Evolutionary conservation across 2,888 invertebrate genomes (phyloP).

Genomic region (Cerastoderma edule): DNA sequence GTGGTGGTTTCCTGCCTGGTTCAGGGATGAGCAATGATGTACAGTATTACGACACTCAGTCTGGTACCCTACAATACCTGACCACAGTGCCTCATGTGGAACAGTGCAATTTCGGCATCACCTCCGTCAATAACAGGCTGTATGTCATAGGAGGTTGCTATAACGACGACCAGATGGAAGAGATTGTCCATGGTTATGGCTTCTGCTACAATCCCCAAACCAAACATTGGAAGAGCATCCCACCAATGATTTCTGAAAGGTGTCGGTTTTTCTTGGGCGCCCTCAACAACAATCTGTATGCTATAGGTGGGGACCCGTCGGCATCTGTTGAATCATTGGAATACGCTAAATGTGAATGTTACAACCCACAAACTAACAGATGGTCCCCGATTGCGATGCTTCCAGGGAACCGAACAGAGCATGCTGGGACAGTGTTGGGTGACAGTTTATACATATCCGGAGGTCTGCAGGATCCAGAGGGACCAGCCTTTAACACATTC

Average conservation of each 20-base stretch:
- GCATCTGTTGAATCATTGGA: conserved; percentile 63
- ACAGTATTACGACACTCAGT: conserved; percentile 87
- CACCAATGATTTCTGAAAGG: conserved; percentile 74
- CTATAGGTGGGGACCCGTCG: conserved; percentile 86
- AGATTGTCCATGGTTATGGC: conserved; percentile 90
- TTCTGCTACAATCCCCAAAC: conserved; percentile 87
- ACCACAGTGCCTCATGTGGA: conserved; percentile 90
- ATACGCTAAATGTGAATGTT: conserved; percentile 75
- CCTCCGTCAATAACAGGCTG: conserved; percentile 88
- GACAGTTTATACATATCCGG: conserved; percentile 85
- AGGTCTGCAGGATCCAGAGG: conserved; percentile 85
- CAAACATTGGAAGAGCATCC: conserved; percentile 88
- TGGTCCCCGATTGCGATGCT: conserved; percentile 73
- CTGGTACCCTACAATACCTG: conserved; percentile 87
- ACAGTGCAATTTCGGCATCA: conserved; percentile 90
- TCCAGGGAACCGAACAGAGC: conserved; percentile 76
- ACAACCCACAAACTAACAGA: conserved; percentile 65
- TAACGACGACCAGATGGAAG: conserved; percentile 86
- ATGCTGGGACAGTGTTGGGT: conserved; percentile 74
- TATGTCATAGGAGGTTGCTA: conserved; percentile 90
- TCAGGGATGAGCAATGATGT: conserved; percentile 88
- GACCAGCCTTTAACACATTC: conserved; percentile 84
- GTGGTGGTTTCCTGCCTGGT: conserved; percentile 87
- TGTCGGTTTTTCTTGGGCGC: conserved; percentile 78
- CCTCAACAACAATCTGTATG: conserved; percentile 72